These are phyloP conservation scores for Sminthopsis crassicaudata DNA, from an alignment of 2,113 vertebrate genomes.

Conservation along the genomic window DNA sequence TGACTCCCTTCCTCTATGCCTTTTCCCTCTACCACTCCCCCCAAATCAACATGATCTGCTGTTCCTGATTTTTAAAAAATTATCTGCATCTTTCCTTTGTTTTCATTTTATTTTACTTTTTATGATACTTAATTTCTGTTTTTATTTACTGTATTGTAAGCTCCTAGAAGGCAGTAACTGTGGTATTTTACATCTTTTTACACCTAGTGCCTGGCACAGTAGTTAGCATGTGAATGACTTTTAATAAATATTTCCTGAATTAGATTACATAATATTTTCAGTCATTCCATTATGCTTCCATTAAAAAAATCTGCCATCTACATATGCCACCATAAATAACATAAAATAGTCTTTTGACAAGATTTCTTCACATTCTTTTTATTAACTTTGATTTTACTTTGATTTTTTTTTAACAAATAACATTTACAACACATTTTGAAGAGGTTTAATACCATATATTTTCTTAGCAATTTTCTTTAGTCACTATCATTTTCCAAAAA, in stretches of 20 bases:
- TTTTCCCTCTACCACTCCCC: too few relatives aligned
- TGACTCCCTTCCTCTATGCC: background rate
- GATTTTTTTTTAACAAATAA: conserved; percentile 49
- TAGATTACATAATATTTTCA: background rate
- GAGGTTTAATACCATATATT: conserved; percentile 23
- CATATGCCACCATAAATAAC: background rate
- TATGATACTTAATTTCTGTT: background rate
- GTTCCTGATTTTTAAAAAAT: background rate
- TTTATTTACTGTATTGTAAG: background rate
- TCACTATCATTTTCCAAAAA: conserved; percentile 44
- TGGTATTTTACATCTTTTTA: background rate
- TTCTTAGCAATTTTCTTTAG: conserved; percentile 24
- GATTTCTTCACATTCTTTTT: conserved; percentile 50
- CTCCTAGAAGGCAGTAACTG: background rate
- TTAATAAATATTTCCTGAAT: background rate
- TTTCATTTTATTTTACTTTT: background rate
- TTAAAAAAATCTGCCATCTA: background rate
- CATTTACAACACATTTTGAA: conserved; percentile 51
- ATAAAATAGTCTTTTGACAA: conserved; percentile 23
- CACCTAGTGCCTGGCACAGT: background rate
- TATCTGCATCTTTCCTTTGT: background rate
- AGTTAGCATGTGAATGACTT: background rate
- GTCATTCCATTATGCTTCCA: background rate
- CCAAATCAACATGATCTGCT: background rate
- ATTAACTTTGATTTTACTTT: conserved; percentile 35